Evolutionary conservation across 2,888 invertebrate genomes (phyloP).

Genomic region (Antheraea yamamai): DNA sequence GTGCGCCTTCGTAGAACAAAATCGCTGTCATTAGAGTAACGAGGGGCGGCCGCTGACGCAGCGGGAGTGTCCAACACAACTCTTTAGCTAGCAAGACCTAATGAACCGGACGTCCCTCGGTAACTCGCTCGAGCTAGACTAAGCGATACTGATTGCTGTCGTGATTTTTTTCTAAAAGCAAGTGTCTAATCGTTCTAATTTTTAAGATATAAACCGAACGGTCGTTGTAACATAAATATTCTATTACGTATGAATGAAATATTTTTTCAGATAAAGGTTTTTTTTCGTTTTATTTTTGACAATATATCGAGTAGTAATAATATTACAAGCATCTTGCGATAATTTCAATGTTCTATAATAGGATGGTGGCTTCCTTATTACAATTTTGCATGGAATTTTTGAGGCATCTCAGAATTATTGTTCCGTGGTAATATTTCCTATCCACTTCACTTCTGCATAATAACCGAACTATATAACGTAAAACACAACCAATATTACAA

Average conservation of each 20-base stretch:
- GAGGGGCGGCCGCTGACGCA: constrained; percentile 72
- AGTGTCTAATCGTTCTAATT: constrained; percentile 41
- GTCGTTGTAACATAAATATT: neutral
- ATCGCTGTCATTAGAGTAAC: constrained; percentile 80
- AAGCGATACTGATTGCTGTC: constrained; percentile 48
- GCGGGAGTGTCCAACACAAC: constrained; percentile 64
- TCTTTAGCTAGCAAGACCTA: constrained; percentile 69
- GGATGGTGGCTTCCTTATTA: too few species aligned
- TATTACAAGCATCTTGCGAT: too few species aligned
- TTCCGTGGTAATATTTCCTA: too few species aligned
- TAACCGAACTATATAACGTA: too few species aligned
- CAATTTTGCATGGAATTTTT: too few species aligned
- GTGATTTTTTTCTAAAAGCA: constrained; percentile 43
- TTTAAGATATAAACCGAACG: neutral
- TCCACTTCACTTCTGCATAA: too few species aligned
- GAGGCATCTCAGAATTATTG: too few species aligned
- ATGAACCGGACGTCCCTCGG: constrained; percentile 68
- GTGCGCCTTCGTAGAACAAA: constrained; percentile 70
- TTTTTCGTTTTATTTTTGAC: too few species aligned
- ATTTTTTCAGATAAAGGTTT: neutral
- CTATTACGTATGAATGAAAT: neutral
- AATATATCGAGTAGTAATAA: too few species aligned
- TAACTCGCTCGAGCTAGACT: constrained; percentile 49
- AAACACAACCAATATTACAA: too few species aligned
- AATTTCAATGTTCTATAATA: too few species aligned